A percentile compares a stretch with the other conserved stretches of the same genome.
These are phyloP conservation scores for Scaptodrosophila lebanonensis DNA, from an alignment of 1,140 invertebrate genomes.

Conservation along the genomic window DNA sequence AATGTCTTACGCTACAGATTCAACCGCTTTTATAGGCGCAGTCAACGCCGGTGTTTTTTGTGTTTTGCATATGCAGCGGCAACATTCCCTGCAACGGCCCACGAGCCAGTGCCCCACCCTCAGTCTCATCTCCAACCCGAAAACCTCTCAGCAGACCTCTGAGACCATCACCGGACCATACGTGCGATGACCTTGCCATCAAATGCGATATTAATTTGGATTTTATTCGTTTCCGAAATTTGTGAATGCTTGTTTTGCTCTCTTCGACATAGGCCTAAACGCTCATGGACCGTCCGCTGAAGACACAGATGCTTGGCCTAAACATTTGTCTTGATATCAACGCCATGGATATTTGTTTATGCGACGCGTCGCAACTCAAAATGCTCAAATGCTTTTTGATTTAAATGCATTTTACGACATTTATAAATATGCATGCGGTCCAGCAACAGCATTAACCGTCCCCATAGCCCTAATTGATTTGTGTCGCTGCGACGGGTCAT, in stretches of 20 bases:
- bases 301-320: no score
- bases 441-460: constrained; percentile 19
- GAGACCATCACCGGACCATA: no score
- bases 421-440: constrained; percentile 64
- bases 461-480: constrained; percentile 56
- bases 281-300: no score
- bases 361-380: no score
- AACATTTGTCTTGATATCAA: constrained; percentile 42
- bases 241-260: no score
- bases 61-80: constrained; percentile 15
- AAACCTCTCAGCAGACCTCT: constrained; percentile 7
- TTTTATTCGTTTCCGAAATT: constrained; percentile 50
- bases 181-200: constrained; percentile 55
- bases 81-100: background rate
- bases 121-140: background rate
- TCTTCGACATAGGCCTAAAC: no score
- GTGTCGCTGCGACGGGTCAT: constrained; percentile 45
- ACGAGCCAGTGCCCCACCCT: constrained; percentile 30
- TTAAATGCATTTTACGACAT: constrained; percentile 64
- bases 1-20: constrained; percentile 30
- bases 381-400: constrained; percentile 36
- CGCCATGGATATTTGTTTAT: no score
- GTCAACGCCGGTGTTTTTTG: background rate
- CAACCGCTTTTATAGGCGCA: constrained; percentile 50
- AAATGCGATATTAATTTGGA: constrained; percentile 47